Conservation (phyloP, 2,113 vertebrate species). For the Castor canadensis region DNA sequence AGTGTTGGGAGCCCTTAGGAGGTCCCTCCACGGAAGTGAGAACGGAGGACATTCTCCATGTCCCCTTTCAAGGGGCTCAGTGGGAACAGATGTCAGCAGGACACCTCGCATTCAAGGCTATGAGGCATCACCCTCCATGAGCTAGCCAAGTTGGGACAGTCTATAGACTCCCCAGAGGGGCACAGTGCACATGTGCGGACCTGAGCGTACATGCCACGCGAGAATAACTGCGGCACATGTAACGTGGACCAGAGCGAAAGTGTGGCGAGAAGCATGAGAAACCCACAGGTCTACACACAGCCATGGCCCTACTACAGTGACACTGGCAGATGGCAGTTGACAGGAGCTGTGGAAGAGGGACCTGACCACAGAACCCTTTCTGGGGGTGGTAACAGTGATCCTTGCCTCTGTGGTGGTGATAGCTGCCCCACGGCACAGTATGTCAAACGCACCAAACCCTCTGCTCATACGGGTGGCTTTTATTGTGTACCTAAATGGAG, state of each 20-base stretch:
- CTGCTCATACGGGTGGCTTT: rapidly evolving
- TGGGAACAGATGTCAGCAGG: not conserved
- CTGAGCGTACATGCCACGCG: too few species aligned
- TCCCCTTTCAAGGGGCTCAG: not conserved
- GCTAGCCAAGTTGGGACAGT: not conserved
- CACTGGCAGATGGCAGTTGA: not conserved
- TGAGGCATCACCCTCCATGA: not conserved
- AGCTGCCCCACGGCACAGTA: rapidly evolving
- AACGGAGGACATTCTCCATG: not conserved
- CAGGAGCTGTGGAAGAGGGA: not conserved
- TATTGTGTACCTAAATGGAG: not conserved
- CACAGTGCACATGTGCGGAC: rapidly evolving
- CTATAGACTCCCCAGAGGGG: not conserved
- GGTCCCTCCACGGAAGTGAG: not conserved
- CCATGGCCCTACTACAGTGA: too few species aligned
- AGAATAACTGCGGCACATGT: too few species aligned
- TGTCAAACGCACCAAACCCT: rapidly evolving
- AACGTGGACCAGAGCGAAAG: too few species aligned
- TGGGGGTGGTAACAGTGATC: not conserved
- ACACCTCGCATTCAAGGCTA: not conserved
- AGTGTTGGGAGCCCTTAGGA: not conserved
- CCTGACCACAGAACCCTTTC: not conserved
- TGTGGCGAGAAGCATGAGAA: too few species aligned
- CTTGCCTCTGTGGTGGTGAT: too few species aligned
- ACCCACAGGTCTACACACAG: rapidly evolving